These are phyloP conservation scores for Latrodectus hesperus DNA, from an alignment of 2,888 invertebrate genomes.

Conservation along the genomic window DNA sequence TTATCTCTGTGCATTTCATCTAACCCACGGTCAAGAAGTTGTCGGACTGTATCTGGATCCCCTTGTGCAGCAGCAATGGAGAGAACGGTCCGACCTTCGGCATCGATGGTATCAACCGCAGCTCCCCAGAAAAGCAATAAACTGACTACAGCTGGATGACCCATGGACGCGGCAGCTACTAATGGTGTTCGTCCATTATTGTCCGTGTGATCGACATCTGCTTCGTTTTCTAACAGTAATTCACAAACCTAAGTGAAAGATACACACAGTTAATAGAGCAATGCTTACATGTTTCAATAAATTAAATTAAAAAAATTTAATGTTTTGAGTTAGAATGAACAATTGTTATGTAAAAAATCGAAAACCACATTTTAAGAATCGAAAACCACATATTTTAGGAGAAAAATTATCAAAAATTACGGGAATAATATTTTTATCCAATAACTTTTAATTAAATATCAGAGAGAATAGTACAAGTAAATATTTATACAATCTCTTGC, in stretches of 20 bases:
- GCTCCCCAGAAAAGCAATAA: constrained; percentile 95
- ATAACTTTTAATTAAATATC: too few relatives aligned
- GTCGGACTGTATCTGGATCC: constrained; percentile 87
- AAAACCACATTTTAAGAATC: neutral
- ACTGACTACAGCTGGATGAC: constrained; percentile 89
- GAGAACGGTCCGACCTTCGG: constrained; percentile 89
- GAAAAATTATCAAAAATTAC: neutral
- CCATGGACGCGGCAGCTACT: constrained; percentile 91
- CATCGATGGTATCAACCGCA: constrained; percentile 94
- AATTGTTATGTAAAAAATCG: too few relatives aligned
- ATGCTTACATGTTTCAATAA: too few relatives aligned
- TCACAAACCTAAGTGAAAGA: constrained; percentile 81
- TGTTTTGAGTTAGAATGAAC: too few relatives aligned
- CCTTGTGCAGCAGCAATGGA: constrained; percentile 76
- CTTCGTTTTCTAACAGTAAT: constrained; percentile 90
- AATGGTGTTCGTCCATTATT: constrained; percentile 87
- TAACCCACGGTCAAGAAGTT: constrained; percentile 87
- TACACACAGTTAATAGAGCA: neutral
- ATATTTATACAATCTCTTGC: too few relatives aligned
- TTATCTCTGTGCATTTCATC: constrained; percentile 83
- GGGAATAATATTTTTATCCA: too few relatives aligned
- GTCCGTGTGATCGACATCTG: constrained; percentile 92
- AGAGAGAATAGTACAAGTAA: too few relatives aligned
- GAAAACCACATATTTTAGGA: neutral
- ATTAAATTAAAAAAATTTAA: neutral